Base-by-base conservation (phyloP, 2,113 vertebrate species). In the Clarias macrocephalus region DNA sequence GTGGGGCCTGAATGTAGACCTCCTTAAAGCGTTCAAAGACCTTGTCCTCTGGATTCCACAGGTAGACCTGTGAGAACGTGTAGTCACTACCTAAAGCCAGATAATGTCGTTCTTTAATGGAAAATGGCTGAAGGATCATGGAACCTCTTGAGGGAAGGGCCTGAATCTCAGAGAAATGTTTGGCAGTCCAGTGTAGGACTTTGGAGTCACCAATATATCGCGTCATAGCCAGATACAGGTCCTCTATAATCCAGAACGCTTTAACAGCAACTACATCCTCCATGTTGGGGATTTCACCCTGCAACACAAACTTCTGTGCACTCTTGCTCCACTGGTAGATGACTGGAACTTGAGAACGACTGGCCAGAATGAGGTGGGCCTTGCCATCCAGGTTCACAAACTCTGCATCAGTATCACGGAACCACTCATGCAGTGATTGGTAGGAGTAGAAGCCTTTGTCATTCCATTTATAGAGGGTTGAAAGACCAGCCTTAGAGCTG, bases 401-500 rank as follows among this genome's bases (percentile, higher is more conserved):
- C 93, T 99, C 98, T 0, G 97, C 96, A 25, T 99, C 98, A 0
- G 97, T 99, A 94, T 99, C 98, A 13, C 98, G 95, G 93, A 98
- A 99, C 98, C 98, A 99, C 92, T 99, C 97, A 0, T 99, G 98
- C 88, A 99, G 93, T 1, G 97, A 98, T 92, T 99, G 97, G 91
- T 98, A 97, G 0, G 97, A 98, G 89, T 99, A 99, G 93, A 99
- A 99, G 0, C 98, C 98, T 90, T 98, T 99, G 92, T 96, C 96
- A 77, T 97, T 98, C 98, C 98, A 99, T 42, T 99, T 99, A 90
- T 99, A 99, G 25, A 99, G 96, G 0, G 98, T 99, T 0, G 98
- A 99, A 90, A 99, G 94, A 18, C 98, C 98, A 0, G 98, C 98
- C 92, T 99, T 99, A 0, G 98, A 99, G 93, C 98, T 99, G 92